These are phyloP conservation scores for Eupleurogrammus muticus DNA, from an alignment of 2,797 vertebrate genomes.

Conservation along the genomic window DNA sequence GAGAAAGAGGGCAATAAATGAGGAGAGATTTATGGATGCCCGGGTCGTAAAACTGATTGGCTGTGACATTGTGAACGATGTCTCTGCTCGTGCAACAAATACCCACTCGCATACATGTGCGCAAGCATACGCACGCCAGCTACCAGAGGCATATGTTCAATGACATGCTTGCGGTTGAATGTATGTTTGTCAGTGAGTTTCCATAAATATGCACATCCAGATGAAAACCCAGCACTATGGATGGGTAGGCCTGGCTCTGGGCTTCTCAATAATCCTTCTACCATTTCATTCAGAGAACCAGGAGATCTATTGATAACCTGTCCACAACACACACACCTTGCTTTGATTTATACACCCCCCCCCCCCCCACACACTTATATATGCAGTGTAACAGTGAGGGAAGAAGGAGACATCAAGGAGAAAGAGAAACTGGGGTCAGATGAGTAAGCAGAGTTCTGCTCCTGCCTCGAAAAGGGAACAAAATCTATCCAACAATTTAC, in stretches of 20 bases:
- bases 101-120: not conserved
- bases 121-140: not conserved
- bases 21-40: conserved; percentile 64
- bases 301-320: conserved; percentile 51
- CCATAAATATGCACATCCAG: not conserved
- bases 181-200: conserved; percentile 5
- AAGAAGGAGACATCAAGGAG: conserved; percentile 65
- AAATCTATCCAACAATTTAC: conserved; percentile 51
- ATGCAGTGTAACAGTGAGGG: conserved; percentile 45
- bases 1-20: conserved; percentile 51
- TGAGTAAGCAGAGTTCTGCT: conserved; percentile 70
- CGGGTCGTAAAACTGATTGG: conserved; percentile 64
- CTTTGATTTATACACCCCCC: conserved; percentile 25
- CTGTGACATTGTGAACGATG: conserved; percentile 57
- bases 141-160: conserved; percentile 19
- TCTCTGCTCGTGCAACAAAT: conserved; percentile 53
- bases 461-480: conserved; percentile 32
- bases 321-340: conserved; percentile 42
- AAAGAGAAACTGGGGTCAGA: conserved; percentile 49
- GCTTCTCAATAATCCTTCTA: conserved; percentile 57
- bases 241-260: not conserved
- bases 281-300: conserved; percentile 39
- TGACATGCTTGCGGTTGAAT: not conserved
- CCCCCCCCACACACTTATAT: conserved; percentile 14
- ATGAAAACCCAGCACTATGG: conserved; percentile 3